Evolutionary conservation across 2,113 vertebrate genomes (phyloP).

Genomic region (Serinus canaria): DNA sequence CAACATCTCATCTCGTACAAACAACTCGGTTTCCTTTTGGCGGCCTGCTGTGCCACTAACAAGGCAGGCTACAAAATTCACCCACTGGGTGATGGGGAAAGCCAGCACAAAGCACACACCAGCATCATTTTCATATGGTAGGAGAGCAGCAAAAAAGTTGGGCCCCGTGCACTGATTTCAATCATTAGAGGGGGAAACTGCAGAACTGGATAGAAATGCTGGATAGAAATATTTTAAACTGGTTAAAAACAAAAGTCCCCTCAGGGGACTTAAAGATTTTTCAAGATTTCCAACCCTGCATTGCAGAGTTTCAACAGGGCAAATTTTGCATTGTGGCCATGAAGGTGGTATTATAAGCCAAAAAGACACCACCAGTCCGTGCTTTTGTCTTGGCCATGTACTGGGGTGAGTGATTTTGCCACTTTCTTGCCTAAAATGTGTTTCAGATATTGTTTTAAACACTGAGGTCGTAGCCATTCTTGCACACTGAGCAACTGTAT

Average conservation of each 20-base stretch:
- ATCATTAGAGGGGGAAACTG: conserved; percentile 9
- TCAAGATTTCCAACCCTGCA: neutral
- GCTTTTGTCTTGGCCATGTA: neutral
- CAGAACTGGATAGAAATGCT: neutral
- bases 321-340: neutral
- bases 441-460: neutral
- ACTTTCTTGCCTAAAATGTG: neutral
- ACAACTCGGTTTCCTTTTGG: conserved; percentile 35
- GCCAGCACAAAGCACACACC: neutral
- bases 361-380: neutral
- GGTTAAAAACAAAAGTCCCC: neutral
- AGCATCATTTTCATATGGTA: neutral
- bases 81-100: conserved; percentile 29
- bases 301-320: neutral
- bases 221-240: neutral
- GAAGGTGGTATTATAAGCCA: neutral
- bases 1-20: conserved; percentile 49
- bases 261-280: neutral
- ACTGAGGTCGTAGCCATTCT: neutral
- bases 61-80: conserved; percentile 47
- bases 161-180: rapidly evolving
- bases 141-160: neutral
- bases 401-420: neutral
- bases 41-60: conserved; percentile 54
- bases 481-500: neutral